phyloP scores from a whole-genome alignment of 2,797 vertebrate species.

The Thamnophis elegans region DNA sequence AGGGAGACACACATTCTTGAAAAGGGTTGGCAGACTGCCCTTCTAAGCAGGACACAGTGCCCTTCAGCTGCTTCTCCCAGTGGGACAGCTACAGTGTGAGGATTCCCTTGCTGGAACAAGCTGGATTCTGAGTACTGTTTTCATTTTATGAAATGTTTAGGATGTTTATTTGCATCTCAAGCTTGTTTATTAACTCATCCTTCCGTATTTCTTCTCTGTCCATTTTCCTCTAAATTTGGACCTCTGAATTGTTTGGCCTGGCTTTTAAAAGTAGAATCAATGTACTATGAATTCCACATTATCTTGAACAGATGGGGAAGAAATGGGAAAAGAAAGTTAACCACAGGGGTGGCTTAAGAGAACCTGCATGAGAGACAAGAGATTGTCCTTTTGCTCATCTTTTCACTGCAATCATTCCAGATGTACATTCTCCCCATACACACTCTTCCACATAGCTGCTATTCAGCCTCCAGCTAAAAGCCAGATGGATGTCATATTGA shows the following conservation, averaged over 20 bases:
- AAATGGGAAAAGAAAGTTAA: not conserved
- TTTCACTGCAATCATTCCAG: not conserved
- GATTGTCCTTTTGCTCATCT: not conserved
- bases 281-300: not conserved
- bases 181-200: not conserved
- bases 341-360: not conserved
- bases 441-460: not conserved
- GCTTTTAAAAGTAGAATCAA: not conserved
- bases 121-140: conserved; percentile 28
- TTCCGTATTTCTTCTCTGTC: not conserved
- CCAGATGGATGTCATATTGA: not conserved
- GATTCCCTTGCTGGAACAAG: conserved; percentile 64
- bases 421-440: not conserved
- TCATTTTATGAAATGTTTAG: not conserved
- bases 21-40: conserved; percentile 65
- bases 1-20: conserved; percentile 66
- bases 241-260: not conserved
- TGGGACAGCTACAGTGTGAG: conserved; percentile 62
- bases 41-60: conserved; percentile 62
- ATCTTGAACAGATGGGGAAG: not conserved
- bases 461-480: not conserved
- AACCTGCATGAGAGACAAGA: not conserved
- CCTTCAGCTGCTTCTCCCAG: conserved; percentile 64
- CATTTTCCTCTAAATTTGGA: not conserved
- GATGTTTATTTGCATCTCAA: conserved; percentile 26